Base-by-base conservation (phyloP, 1,140 invertebrate genomes). In the Listronotus oregonensis region DNA sequence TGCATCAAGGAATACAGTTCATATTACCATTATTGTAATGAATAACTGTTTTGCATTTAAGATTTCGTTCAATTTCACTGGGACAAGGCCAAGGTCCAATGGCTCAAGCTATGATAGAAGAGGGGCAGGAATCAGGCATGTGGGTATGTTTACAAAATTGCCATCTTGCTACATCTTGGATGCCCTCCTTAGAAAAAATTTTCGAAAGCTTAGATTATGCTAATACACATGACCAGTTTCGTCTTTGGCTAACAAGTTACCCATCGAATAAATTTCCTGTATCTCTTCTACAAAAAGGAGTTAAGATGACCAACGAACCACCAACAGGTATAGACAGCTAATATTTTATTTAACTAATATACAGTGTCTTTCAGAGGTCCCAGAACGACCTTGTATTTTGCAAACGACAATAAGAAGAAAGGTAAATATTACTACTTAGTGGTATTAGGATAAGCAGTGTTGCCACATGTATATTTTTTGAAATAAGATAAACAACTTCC, bases 121-220 rank as follows among this genome's bases (percentile, higher is more conserved):
- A 85, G 64, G 94, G 89, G 4, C 88, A 91, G 74, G 82, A 84
- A 64, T 85, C 86, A 70, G 92, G 93, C 2, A 82, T 83, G 18
- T 98, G 95, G 96, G 90, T 97, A 0, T 91, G 94, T 76, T 81
- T 98, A 47, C 95, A 98, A 81, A 97, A 98, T 79, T 97, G 95
- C 78, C 95, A 97, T 80, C 82, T 98, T 67, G 93, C 94, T 0
- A 89, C 89, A 3, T 93, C 91, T 2, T 97, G 94, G 94, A 91
- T 98, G 88, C 83, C 89, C 0, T 80, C 78, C 0, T 78, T 95
- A 12, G 92, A 94, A 80, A 88, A 85, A 87, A 82, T 94, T 12
- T 90, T 89, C 71, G 89, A 96, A 79, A 84, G 87, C 66, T 89
- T 96, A 72, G 88, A 91, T 73, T 78, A 85, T 0, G 87, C 85